Evolutionary conservation across 2,113 vertebrate genomes (phyloP).

Genomic region (Platichthys stellatus): DNA sequence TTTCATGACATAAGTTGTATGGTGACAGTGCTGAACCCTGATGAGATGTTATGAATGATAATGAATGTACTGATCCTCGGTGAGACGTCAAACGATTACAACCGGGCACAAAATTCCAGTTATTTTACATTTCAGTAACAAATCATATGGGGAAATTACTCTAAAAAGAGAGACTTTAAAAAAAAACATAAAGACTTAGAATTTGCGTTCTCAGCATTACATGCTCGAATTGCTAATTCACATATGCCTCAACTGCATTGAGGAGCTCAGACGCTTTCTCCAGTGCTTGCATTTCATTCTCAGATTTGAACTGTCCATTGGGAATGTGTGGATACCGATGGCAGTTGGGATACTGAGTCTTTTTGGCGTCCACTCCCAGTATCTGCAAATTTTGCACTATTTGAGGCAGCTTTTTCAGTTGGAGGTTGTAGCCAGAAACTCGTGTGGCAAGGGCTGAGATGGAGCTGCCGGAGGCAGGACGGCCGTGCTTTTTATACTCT

Average conservation of each 20-base stretch:
- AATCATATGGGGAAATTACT: neutral
- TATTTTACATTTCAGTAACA: neutral
- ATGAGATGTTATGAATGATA: neutral
- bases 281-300: slow-evolving; percentile 67
- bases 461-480: slow-evolving; percentile 33
- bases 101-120: neutral
- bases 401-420: slow-evolving; percentile 62
- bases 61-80: neutral
- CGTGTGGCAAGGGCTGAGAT: slow-evolving; percentile 66
- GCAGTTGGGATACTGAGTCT: slow-evolving; percentile 83
- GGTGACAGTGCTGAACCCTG: neutral
- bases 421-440: slow-evolving; percentile 56
- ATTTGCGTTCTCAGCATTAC: neutral
- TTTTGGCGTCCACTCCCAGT: slow-evolving; percentile 79
- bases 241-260: slow-evolving; percentile 59
- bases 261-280: slow-evolving; percentile 71
- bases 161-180: too few species aligned
- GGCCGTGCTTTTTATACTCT: slow-evolving; percentile 69
- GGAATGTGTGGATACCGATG: slow-evolving; percentile 80
- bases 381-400: slow-evolving; percentile 64
- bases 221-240: slow-evolving; percentile 45
- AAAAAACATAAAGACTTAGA: neutral
- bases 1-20: neutral
- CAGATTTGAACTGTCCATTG: slow-evolving; percentile 68
- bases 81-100: neutral